phyloP scores from a whole-genome alignment of 2,888 invertebrate species.

The Noctuana brunneofusca region DNA sequence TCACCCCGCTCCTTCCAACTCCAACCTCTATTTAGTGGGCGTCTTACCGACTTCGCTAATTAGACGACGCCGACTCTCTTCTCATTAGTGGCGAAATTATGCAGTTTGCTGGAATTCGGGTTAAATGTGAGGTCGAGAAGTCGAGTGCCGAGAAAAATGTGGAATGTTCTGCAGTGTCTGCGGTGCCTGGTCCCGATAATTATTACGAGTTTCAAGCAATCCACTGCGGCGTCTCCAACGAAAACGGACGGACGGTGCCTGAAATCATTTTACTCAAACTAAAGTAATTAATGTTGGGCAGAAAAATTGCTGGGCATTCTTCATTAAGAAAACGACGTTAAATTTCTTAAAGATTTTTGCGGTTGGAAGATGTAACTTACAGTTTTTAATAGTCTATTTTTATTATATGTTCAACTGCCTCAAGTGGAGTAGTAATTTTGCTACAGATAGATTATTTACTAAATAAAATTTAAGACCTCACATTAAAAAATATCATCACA shows the following conservation, averaged over 20 bases:
- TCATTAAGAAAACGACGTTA: slow-evolving; percentile 22
- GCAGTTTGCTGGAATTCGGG: slow-evolving; percentile 78
- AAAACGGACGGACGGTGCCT: slow-evolving; percentile 2
- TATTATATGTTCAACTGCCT: not conserved
- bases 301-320: slow-evolving; percentile 13
- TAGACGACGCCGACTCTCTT: slow-evolving; percentile 76
- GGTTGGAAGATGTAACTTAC: not conserved
- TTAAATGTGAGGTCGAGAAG: slow-evolving; percentile 73
- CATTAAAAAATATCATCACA: no score
- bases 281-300: slow-evolving; percentile 20
- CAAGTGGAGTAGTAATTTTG: no score
- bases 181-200: slow-evolving; percentile 27
- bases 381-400: not conserved
- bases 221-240: slow-evolving; percentile 18
- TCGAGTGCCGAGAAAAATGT: slow-evolving; percentile 58
- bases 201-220: slow-evolving; percentile 33
- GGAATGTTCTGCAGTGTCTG: slow-evolving; percentile 45
- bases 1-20: slow-evolving; percentile 40
- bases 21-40: slow-evolving; percentile 68
- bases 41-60: slow-evolving; percentile 78
- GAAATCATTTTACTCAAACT: slow-evolving; percentile 33
- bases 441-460: no score
- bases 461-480: no score
- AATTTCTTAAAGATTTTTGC: slow-evolving; percentile 3
- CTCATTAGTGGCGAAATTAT: slow-evolving; percentile 82